Conservation (phyloP, 2,797 vertebrate genomes). For the Momotus momota region DNA sequence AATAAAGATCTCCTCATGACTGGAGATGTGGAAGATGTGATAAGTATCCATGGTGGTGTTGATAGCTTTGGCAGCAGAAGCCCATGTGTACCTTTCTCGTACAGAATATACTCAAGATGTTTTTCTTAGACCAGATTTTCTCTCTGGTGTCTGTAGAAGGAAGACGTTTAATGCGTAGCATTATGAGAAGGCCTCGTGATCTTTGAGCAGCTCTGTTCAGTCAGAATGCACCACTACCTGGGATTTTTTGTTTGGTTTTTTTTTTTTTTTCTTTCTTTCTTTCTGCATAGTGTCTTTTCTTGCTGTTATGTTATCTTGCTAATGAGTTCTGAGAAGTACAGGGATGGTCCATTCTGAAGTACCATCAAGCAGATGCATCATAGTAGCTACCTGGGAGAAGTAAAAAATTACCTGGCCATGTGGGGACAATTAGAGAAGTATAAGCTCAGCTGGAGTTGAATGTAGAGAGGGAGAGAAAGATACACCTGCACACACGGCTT, state of each 20-base stretch:
- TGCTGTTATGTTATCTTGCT: neutral
- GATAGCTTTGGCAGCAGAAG: neutral
- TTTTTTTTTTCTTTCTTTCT: neutral
- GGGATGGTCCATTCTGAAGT: neutral
- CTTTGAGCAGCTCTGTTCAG: neutral
- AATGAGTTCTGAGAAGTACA: neutral
- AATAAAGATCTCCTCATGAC: neutral
- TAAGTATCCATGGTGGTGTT: neutral
- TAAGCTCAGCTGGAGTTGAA: neutral
- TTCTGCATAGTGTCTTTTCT: neutral
- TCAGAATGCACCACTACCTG: neutral
- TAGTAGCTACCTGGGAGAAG: neutral
- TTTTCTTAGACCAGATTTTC: neutral
- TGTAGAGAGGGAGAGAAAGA: neutral
- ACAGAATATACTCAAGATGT: neutral
- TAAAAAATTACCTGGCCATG: neutral
- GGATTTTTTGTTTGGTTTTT: neutral
- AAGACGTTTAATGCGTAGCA: fast-evolving
- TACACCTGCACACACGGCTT: fast-evolving
- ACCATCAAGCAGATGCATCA: neutral
- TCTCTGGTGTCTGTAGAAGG: neutral
- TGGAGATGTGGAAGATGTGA: neutral
- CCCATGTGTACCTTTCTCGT: neutral
- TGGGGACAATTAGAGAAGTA: neutral
- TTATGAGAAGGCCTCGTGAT: neutral